Percentiles rank a stretch among this genome's conserved stretches.
These are phyloP conservation scores for Maccullochella peelii DNA, from an alignment of 2,113 vertebrate genomes.

Conservation along the genomic window DNA sequence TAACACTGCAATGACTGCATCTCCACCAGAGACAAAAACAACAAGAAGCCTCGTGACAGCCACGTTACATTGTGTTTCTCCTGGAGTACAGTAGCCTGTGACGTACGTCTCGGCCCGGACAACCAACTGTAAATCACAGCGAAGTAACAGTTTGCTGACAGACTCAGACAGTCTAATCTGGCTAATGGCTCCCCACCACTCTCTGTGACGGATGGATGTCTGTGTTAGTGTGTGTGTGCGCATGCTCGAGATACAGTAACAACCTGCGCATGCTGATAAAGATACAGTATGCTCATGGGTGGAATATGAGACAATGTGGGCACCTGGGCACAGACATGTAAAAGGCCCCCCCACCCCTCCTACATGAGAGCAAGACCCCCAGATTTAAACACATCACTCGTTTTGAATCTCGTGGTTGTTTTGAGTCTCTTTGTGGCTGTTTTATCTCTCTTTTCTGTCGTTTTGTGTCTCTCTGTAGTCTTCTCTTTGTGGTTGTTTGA, in stretches of 20 bases:
- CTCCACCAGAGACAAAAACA: background rate
- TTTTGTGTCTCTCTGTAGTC: background rate
- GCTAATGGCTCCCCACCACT: constrained; percentile 66
- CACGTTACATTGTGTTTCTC: background rate
- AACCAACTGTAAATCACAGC: constrained; percentile 50
- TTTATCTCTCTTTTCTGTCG: no score
- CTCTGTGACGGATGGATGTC: constrained; percentile 44
- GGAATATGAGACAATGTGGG: background rate
- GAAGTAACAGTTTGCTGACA: constrained; percentile 53
- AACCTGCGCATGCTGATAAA: constrained; percentile 51
- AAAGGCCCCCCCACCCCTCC: no score
- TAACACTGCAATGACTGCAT: background rate
- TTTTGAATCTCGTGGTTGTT: no score
- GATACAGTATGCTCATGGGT: constrained; percentile 14
- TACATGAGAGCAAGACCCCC: background rate
- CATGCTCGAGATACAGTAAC: background rate
- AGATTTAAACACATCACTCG: background rate
- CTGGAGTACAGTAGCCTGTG: constrained; percentile 21
- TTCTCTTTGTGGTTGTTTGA: background rate
- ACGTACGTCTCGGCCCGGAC: constrained; percentile 10
- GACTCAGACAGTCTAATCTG: constrained; percentile 71
- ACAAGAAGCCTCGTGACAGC: constrained; percentile 10
- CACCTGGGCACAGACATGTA: background rate
- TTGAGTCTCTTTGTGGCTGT: no score
- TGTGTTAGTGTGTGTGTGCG: constrained; percentile 15